Conservation (phyloP, 2,888 invertebrate genomes). For the Lithosia quadra region DNA sequence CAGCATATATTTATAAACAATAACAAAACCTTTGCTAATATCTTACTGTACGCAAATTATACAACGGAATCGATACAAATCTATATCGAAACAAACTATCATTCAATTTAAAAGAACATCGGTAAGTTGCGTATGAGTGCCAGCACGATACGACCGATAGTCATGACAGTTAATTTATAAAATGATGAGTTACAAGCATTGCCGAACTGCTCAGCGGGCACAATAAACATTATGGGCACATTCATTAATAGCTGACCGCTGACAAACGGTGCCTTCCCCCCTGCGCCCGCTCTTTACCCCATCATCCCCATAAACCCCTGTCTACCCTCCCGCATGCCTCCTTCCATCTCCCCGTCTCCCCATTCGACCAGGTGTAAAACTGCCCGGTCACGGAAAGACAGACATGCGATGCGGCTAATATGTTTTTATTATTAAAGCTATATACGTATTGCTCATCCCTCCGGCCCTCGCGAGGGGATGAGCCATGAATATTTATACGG, state of each 20-base stretch:
- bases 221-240: slow-evolving; percentile 83
- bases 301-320: slow-evolving; percentile 68
- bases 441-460: slow-evolving; percentile 76
- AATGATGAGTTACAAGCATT: slow-evolving; percentile 78
- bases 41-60: slow-evolving; percentile 18
- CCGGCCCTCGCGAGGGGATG: slow-evolving; percentile 68
- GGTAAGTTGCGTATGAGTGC: slow-evolving; percentile 23
- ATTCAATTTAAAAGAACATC: slow-evolving; percentile 40
- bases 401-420: slow-evolving; percentile 86
- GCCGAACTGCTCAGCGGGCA: slow-evolving; percentile 78
- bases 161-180: slow-evolving; percentile 76
- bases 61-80: slow-evolving; percentile 17
- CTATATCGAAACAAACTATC: slow-evolving; percentile 21
- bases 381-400: slow-evolving; percentile 85
- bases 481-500: slow-evolving; percentile 82
- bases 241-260: slow-evolving; percentile 85
- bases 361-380: slow-evolving; percentile 84
- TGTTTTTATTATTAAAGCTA: slow-evolving; percentile 84
- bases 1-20: not conserved
- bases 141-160: slow-evolving; percentile 41
- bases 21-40: not conserved
- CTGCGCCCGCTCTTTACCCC: slow-evolving; percentile 67
- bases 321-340: slow-evolving; percentile 60
- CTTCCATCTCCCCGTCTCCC: slow-evolving; percentile 66
- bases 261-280: slow-evolving; percentile 78